A percentile compares a stretch with the other conserved stretches of the same genome.
phyloP scores from a whole-genome alignment of 2,113 vertebrate species.

The Chelonoidis abingdonii region DNA sequence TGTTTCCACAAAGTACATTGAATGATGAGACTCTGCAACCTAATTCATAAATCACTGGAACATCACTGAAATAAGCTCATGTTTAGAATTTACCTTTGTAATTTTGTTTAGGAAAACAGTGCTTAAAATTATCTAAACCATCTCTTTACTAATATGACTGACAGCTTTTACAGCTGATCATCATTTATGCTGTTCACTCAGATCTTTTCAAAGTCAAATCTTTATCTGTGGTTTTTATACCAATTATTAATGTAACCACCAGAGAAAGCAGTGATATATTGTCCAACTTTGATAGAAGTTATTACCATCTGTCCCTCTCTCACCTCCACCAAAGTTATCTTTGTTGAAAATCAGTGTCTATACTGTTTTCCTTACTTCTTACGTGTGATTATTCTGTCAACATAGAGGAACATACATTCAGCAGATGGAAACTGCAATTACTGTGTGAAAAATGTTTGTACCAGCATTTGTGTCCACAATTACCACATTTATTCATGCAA shows the following conservation, averaged over 20 bases:
- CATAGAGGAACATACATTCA: not conserved
- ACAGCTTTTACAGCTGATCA: not conserved
- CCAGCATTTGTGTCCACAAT: not conserved
- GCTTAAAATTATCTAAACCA: not conserved
- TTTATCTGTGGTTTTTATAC: not conserved
- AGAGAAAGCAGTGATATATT: not conserved
- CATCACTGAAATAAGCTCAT: not conserved
- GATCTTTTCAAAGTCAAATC: not conserved
- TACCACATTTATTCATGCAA: constrained; percentile 10
- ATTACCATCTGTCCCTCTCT: not conserved
- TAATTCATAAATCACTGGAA: constrained; percentile 9
- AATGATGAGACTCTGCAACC: not conserved
- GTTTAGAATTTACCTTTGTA: not conserved
- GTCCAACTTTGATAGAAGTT: not conserved
- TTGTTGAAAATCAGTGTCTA: not conserved
- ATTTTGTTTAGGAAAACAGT: not conserved
- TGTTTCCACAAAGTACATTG: constrained; percentile 10
- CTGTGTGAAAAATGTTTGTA: not conserved
- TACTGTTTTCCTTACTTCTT: not conserved
- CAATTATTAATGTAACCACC: not conserved
- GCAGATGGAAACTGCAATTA: not conserved
- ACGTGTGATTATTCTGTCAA: not conserved
- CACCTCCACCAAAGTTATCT: not conserved
- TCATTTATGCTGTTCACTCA: not conserved
- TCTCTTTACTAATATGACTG: not conserved